Percentiles rank a stretch among this genome's conserved stretches.
Evolutionary conservation across 53 echinoderm and acorn worm species (phyloP).

Genomic region (Echinarachnius parma): DNA sequence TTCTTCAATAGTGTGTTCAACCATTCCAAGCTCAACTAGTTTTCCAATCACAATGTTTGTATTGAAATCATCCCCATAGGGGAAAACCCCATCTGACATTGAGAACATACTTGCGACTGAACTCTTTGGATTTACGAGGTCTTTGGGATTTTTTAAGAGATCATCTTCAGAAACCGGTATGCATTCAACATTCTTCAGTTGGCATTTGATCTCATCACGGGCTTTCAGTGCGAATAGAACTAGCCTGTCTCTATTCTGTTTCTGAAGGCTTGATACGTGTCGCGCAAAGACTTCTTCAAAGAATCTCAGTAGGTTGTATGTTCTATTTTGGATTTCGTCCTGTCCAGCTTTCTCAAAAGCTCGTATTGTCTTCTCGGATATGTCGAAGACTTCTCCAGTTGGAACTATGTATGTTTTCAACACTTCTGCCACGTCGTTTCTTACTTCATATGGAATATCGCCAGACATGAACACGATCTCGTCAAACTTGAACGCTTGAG

Average conservation of each 20-base stretch:
- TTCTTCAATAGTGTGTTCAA: background rate
- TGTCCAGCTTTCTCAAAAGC: constrained; percentile 14
- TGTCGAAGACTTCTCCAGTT: constrained; percentile 1
- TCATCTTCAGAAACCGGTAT: constrained; percentile 13
- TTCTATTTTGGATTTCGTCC: background rate
- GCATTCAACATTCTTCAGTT: constrained; percentile 30
- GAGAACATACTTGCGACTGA: constrained; percentile 17
- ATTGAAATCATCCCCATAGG: constrained; percentile 9
- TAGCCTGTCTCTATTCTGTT: background rate
- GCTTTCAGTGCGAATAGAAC: constrained; percentile 33
- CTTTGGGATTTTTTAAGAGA: constrained; percentile 18
- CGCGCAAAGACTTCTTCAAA: constrained; percentile 38
- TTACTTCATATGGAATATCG: constrained; percentile 7
- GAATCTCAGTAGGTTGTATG: constrained; percentile 32
- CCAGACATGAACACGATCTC: constrained; percentile 22
- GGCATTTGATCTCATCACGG: background rate
- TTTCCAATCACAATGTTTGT: background rate
- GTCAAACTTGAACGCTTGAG: background rate
- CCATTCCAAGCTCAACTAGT: constrained; percentile 7
- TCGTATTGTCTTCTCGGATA: constrained; percentile 11
- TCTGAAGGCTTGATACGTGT: background rate
- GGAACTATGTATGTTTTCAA: background rate
- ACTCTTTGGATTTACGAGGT: constrained; percentile 38
- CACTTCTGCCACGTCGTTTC: background rate
- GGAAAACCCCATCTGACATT: constrained; percentile 13